Base-by-base conservation (phyloP, 2,888 invertebrate species). In the Agapetus fuscipes region DNA sequence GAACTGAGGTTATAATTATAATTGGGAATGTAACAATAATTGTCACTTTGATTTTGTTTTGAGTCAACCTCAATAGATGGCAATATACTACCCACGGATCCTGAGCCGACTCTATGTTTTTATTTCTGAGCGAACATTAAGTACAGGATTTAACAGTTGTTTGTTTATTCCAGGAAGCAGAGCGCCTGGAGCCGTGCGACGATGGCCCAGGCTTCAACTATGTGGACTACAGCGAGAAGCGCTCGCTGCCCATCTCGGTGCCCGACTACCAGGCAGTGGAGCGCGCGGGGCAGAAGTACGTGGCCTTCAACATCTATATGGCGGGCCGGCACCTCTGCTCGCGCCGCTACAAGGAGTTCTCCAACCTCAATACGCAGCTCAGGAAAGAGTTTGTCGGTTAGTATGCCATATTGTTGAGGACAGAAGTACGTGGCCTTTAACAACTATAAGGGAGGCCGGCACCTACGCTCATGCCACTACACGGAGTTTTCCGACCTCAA, bases 221-320 rank as follows among this genome's bases (percentile, higher is more conserved):
- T 54, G 81, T 87, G 54, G 93, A 93, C 64, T 93, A 93, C 64
- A 87, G 87, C 50, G 98, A 98, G 68, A 95, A 97, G 61, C 76
- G 97, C 36, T 85, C 85, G 34, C 63, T 86, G 53, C 85, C 86
- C 16, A 86, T 86, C 45, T 85, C 85, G 58, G 85, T 98, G 54
- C 98, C 98, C 25, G 95, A 96, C 69, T 97, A 95, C 64, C 86
- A 91, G 54, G 82, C 86, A 46, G 76, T 90, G 46, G 89, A 90
- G 58, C 71, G 86, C 50, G 80, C 82, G 50, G 89, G 89, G 35
- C 88, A 96, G 54, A 82, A 88, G 51, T 96, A 81, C 67, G 93
- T 95, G 51, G 93, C 81, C 7, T 98, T 90, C 67, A 97, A 97
- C 60, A 95, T 98, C 48, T 95, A 98, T 64, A 97, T 98, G 96